A percentile compares a stretch with the other conserved stretches of the same genome.
Conservation (phyloP, 2,797 vertebrate species). For the Phalloptychus januarius region DNA sequence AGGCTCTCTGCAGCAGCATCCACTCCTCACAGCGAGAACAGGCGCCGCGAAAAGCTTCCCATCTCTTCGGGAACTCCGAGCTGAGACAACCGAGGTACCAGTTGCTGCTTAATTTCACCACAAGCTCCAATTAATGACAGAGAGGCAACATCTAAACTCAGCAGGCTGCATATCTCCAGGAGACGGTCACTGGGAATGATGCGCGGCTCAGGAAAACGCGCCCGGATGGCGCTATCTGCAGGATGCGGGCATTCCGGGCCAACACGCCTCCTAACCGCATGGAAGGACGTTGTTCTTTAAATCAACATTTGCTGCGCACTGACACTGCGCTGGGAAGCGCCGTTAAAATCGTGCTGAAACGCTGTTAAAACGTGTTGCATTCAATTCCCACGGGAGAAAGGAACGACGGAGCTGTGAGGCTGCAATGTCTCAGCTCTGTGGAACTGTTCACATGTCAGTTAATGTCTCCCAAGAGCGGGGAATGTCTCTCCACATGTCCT, state of each 20-base stretch:
- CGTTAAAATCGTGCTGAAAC: conserved; percentile 42
- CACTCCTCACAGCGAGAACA: conserved; percentile 50
- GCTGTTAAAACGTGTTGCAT: conserved; percentile 34
- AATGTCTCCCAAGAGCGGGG: background rate
- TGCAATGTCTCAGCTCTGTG: background rate
- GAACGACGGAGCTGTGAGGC: background rate
- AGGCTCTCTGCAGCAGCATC: conserved; percentile 24
- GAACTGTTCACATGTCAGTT: background rate
- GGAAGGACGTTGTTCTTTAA: conserved; percentile 1
- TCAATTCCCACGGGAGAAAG: conserved; percentile 29
- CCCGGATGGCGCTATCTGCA: background rate
- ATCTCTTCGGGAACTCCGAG: conserved; percentile 8
- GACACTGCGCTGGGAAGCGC: conserved; percentile 13
- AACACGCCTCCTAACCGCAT: conserved; percentile 2
- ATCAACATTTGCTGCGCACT: background rate
- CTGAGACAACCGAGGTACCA: background rate
- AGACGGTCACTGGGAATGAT: background rate
- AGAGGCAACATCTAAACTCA: background rate
- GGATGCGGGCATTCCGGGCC: background rate
- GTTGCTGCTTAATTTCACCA: background rate
- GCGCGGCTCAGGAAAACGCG: background rate
- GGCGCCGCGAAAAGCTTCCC: conserved; percentile 22
- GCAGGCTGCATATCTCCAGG: background rate
- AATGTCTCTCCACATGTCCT: background rate
- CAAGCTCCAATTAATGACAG: background rate